Evolutionary conservation across 2,113 vertebrate genomes (phyloP), one percentile per base, ranked within the genome.

Genomic region (rabbit (Oryctolagus cuniculus)): DNA sequence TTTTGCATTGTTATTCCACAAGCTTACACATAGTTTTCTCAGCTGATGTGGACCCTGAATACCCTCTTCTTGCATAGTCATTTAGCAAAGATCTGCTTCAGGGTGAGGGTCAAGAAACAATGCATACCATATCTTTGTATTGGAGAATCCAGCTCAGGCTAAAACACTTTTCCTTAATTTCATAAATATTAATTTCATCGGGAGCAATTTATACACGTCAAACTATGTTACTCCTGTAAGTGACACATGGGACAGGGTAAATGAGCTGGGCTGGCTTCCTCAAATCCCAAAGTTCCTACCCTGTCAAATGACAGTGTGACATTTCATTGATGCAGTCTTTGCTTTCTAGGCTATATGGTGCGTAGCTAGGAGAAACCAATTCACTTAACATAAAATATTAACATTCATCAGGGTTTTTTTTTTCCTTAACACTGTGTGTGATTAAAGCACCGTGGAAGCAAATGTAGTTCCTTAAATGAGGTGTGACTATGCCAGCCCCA

Each of bases 321-420:
- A 53, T 21, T 75, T 85, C 66, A 75, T 21, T 88, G 58, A 75
- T n/a, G 21, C 24, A 15, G 1, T n/a, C 83, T 70, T 78, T 90
- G 53, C 34, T 88, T 83, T 90, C 55, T 82, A 81, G 51, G 44
- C 44, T 77, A 5, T 69, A 4, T 36, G 70, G 75, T 74, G 34
- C 12, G 49, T 87, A 84, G 84, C 81, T 93, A 6, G 19, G 58
- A 78, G 96, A 80, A 95, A 96, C 90, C 72, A 79, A 98, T 91
- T 97, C 97, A 96, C 93, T 98, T 97, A 97, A 98, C 87, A 98
- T 97, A 97, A 98, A 95, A 97, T 92, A 98, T 97, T 97, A 98
- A 92, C 96, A 97, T 91, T 97, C 91, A 51, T 97, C 90, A 95
- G 89, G 93, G 83, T 94, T 89, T 95, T 84, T 49, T 81, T 53